Conservation (phyloP, 2,113 vertebrate genomes). For the Megaleporinus macrocephalus region DNA sequence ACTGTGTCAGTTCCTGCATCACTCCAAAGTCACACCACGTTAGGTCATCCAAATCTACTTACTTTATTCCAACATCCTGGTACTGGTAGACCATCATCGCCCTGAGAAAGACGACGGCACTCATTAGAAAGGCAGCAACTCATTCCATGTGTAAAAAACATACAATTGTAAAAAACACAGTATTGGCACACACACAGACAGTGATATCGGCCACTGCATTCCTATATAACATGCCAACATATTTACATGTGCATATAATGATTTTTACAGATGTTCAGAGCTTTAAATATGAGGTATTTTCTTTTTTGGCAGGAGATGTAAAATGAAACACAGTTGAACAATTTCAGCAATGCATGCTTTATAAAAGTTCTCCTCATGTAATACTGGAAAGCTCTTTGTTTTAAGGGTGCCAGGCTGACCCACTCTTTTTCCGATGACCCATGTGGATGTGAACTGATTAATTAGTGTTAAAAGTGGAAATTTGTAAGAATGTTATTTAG, state of each 20-base stretch:
- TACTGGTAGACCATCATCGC: slow-evolving; percentile 81
- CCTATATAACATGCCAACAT: neutral
- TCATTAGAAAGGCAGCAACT: neutral
- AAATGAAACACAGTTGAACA: neutral
- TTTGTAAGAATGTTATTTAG: neutral
- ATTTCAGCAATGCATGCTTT: slow-evolving; percentile 17
- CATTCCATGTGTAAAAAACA: neutral
- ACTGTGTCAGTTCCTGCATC: neutral
- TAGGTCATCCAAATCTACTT: slow-evolving; percentile 48
- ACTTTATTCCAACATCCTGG: slow-evolving; percentile 86
- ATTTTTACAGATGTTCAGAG: neutral
- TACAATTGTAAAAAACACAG: neutral
- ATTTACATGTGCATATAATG: neutral
- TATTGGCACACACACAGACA: neutral
- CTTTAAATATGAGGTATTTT: neutral
- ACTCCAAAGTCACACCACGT: neutral
- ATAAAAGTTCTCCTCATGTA: neutral
- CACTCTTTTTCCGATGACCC: slow-evolving; percentile 6
- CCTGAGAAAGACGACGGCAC: slow-evolving; percentile 61
- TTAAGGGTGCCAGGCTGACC: neutral
- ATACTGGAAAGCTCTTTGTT: neutral
- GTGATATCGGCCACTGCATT: neutral
- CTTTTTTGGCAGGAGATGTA: neutral
- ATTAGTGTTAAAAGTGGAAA: neutral
- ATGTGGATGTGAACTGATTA: neutral